Conservation (phyloP, 2,888 invertebrate genomes). For the Rhaphigaster nebulosa region DNA sequence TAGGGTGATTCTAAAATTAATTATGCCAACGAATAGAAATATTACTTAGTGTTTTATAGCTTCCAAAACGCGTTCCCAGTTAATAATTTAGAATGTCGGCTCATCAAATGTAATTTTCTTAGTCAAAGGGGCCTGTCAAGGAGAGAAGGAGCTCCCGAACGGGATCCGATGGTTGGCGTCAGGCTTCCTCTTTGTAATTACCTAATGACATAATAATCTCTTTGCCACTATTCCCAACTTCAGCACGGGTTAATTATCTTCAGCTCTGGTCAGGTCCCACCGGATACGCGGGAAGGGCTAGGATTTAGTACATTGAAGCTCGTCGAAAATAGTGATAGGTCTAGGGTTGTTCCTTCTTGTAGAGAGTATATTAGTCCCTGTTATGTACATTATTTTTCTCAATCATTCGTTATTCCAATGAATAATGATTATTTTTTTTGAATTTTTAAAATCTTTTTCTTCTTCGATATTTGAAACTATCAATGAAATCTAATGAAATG, state of each 20-base stretch:
- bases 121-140: constrained; percentile 11
- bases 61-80: not conserved
- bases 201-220: constrained; percentile 51
- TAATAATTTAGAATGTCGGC: constrained; percentile 15
- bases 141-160: not conserved
- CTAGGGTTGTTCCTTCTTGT: no score
- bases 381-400: no score
- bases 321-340: no score
- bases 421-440: no score
- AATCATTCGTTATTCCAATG: no score
- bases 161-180: constrained; percentile 16
- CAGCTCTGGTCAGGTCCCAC: not conserved
- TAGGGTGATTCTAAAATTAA: not conserved
- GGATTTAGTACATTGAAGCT: no score
- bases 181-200: constrained; percentile 42
- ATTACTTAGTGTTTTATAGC: not conserved
- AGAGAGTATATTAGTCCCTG: no score
- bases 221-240: not conserved
- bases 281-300: not conserved
- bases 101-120: constrained; percentile 47
- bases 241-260: not conserved
- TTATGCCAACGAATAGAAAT: not conserved
- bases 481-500: no score
- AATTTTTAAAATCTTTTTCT: no score
- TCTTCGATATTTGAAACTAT: no score